Conservation (phyloP, 2,113 vertebrate species). For the Todiramphus chloris region DNA sequence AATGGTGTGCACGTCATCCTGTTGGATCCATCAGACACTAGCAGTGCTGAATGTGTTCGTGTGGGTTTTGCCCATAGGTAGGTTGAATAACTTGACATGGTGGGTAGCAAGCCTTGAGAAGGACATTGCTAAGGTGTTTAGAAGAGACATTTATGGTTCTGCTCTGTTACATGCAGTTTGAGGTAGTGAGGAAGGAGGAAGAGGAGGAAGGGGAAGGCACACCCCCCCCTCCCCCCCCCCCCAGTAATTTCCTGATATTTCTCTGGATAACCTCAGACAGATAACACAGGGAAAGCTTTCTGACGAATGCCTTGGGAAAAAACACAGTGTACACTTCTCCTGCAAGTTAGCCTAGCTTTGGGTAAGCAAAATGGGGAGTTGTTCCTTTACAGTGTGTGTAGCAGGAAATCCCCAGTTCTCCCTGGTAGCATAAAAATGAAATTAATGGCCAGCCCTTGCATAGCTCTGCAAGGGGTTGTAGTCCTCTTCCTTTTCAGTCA, state of each 20-base stretch:
- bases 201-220: not conserved
- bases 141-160: not conserved
- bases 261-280: not conserved
- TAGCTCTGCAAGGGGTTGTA: not conserved
- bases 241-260: not conserved
- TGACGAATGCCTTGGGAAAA: not conserved
- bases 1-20: not conserved
- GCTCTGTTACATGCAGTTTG: not conserved
- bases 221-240: no score
- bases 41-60: not conserved
- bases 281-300: not conserved
- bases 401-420: constrained; percentile 50
- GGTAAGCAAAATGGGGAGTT: not conserved
- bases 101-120: not conserved
- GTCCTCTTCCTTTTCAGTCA: constrained; percentile 21
- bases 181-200: not conserved
- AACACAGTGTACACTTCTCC: not conserved
- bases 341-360: not conserved
- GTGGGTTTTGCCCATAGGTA: not conserved
- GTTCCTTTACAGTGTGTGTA: not conserved
- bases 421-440: constrained; percentile 35
- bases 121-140: not conserved
- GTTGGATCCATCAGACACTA: not conserved
- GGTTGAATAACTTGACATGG: not conserved
- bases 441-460: constrained; percentile 4